Conservation (phyloP, 2,888 invertebrate genomes). For the Synanthedon vespiformis region DNA sequence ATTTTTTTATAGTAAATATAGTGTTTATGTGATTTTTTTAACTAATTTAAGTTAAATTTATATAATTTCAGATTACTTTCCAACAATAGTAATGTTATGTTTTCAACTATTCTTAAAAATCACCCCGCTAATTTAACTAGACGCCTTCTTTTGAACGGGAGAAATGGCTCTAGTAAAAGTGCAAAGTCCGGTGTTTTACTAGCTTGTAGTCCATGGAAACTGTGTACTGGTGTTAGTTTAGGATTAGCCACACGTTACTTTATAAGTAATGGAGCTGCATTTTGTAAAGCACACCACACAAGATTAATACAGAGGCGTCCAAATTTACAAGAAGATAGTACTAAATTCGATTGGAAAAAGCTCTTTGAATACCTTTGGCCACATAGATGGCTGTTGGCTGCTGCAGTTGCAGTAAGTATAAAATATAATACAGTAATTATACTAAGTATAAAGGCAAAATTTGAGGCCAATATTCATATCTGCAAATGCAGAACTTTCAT, state of each 20-base stretch:
- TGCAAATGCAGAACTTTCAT: no score
- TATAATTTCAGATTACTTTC: constrained; percentile 40
- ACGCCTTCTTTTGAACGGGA: constrained; percentile 36
- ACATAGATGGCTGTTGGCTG: constrained; percentile 80
- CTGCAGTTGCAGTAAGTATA: constrained; percentile 81
- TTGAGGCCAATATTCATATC: no score
- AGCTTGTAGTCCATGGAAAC: constrained; percentile 53
- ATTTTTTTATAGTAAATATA: constrained; percentile 6
- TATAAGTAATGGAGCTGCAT: constrained; percentile 69
- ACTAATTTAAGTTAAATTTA: background rate
- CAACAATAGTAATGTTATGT: constrained; percentile 31
- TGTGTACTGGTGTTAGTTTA: constrained; percentile 56
- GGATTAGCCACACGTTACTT: constrained; percentile 43
- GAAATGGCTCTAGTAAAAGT: constrained; percentile 30
- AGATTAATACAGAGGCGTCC: constrained; percentile 70
- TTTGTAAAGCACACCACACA: constrained; percentile 72
- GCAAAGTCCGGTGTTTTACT: constrained; percentile 31
- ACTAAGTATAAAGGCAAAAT: no score
- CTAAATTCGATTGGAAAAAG: constrained; percentile 82
- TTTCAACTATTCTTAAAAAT: constrained; percentile 37
- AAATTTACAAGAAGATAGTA: constrained; percentile 57
- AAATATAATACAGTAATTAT: no score
- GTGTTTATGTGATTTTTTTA: background rate
- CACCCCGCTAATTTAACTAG: constrained; percentile 36
- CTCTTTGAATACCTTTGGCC: constrained; percentile 81